Conservation (phyloP, 2,888 invertebrate species). For the Drymonia ruficornis region DNA sequence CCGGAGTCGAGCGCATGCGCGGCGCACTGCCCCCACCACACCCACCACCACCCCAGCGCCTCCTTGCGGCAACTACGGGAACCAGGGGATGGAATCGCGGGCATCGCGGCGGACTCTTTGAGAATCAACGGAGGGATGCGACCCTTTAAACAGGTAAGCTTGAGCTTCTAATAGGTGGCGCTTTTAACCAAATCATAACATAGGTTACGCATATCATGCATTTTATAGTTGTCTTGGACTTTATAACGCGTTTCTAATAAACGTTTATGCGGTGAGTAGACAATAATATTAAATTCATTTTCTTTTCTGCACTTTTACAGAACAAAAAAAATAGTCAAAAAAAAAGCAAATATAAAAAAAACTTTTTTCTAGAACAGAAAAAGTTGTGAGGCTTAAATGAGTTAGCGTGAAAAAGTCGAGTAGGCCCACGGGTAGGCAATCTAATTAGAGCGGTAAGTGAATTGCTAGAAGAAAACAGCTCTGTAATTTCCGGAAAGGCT, state of each 20-base stretch:
- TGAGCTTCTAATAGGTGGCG: conserved; percentile 65
- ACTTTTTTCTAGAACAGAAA: not conserved
- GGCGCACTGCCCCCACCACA: conserved; percentile 86
- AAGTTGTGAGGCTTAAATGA: not conserved
- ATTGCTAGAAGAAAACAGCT: conserved; percentile 54
- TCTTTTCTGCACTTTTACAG: not conserved
- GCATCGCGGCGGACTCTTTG: conserved; percentile 97
- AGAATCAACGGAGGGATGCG: conserved; percentile 98
- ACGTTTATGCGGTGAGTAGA: too few species aligned
- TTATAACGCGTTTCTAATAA: too few species aligned
- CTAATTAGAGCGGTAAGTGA: conserved; percentile 57
- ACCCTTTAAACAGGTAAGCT: conserved; percentile 96
- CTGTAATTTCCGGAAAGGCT: conserved; percentile 50
- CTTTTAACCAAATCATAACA: conserved; percentile 21
- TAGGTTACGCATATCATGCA: conserved; percentile 18
- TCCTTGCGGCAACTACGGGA: conserved; percentile 94
- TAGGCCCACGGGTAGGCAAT: conserved; percentile 35
- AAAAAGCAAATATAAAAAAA: not conserved
- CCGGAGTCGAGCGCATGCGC: conserved; percentile 90
- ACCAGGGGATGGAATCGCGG: conserved; percentile 94
- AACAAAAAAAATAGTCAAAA: not conserved
- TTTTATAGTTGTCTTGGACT: conserved; percentile 17
- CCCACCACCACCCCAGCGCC: conserved; percentile 91
- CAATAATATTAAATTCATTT: too few species aligned
- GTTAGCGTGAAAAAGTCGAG: not conserved